Percentiles rank a stretch among this genome's conserved stretches.
Evolutionary conservation across 2,888 invertebrate species (phyloP).

Genomic region (Atherix ibis): DNA sequence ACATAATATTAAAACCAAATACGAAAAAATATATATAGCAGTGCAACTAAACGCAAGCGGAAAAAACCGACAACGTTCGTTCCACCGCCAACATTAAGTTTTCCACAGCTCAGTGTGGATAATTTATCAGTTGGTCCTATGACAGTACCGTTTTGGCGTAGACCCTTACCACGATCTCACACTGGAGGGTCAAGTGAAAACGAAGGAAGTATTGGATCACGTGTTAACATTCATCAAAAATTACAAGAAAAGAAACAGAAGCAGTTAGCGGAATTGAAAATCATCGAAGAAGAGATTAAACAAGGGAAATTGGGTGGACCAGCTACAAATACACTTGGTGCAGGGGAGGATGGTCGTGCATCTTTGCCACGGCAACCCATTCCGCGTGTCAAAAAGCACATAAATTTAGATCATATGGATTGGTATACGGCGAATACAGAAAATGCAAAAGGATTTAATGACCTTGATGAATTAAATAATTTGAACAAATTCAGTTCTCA

Average conservation of each 20-base stretch:
- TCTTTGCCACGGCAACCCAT: slow-evolving; percentile 44
- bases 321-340: slow-evolving; percentile 34
- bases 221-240: slow-evolving; percentile 74
- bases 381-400: slow-evolving; percentile 51
- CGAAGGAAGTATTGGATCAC: slow-evolving; percentile 57
- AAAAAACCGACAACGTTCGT: slow-evolving; percentile 83
- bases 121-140: slow-evolving; percentile 25
- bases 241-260: slow-evolving; percentile 78
- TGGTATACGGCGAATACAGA: slow-evolving; percentile 30
- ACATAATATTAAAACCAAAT: too few species aligned
- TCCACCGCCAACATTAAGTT: slow-evolving; percentile 44
- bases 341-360: slow-evolving; percentile 35
- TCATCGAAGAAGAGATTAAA: slow-evolving; percentile 74
- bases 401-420: slow-evolving; percentile 37
- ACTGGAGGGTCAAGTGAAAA: slow-evolving; percentile 54
- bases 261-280: slow-evolving; percentile 65
- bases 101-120: slow-evolving; percentile 12
- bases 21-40: slow-evolving; percentile 17
- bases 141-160: slow-evolving; percentile 56
- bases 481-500: slow-evolving; percentile 15
- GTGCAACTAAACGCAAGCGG: slow-evolving; percentile 55
- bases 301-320: slow-evolving; percentile 55
- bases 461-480: slow-evolving; percentile 19
- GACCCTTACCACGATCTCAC: slow-evolving; percentile 47
- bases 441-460: slow-evolving; percentile 29